These are phyloP conservation scores for Dasypolia templi DNA, from an alignment of 2,888 invertebrate genomes.

Conservation along the genomic window DNA sequence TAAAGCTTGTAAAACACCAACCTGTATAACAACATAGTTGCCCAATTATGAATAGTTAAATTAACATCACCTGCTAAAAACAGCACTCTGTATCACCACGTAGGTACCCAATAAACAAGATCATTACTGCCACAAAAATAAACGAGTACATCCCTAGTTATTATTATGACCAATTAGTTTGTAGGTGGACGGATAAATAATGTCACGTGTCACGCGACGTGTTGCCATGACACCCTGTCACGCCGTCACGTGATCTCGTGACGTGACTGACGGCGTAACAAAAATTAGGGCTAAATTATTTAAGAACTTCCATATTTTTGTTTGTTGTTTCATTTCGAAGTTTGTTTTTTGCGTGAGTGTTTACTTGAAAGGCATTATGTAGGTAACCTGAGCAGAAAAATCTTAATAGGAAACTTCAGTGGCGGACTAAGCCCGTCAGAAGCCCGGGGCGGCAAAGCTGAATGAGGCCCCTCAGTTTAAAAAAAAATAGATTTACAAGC, in stretches of 20 bases:
- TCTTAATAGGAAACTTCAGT: neutral
- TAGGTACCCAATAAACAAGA: slow-evolving; percentile 30
- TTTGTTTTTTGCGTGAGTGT: slow-evolving; percentile 18
- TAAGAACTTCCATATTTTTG: slow-evolving; percentile 40
- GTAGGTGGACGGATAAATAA: slow-evolving; percentile 65
- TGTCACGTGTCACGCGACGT: slow-evolving; percentile 62
- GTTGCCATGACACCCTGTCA: slow-evolving; percentile 76
- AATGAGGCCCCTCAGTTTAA: no score
- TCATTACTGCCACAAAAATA: slow-evolving; percentile 35
- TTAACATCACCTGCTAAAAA: neutral
- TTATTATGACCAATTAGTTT: slow-evolving; percentile 63
- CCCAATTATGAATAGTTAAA: neutral
- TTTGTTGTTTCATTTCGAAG: slow-evolving; percentile 19
- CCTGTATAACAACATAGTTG: neutral
- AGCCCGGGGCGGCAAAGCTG: no score
- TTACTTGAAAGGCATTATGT: neutral
- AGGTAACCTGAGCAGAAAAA: neutral
- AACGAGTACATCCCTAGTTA: slow-evolving; percentile 55
- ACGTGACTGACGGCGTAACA: slow-evolving; percentile 46
- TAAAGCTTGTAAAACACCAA: neutral
- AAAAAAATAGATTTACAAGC: no score
- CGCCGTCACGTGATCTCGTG: slow-evolving; percentile 62
- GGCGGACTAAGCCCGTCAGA: no score
- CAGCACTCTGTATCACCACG: neutral
- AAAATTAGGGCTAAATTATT: slow-evolving; percentile 62